Base-by-base conservation (phyloP, 2,797 vertebrate genomes). In the Myripristis murdjan region DNA sequence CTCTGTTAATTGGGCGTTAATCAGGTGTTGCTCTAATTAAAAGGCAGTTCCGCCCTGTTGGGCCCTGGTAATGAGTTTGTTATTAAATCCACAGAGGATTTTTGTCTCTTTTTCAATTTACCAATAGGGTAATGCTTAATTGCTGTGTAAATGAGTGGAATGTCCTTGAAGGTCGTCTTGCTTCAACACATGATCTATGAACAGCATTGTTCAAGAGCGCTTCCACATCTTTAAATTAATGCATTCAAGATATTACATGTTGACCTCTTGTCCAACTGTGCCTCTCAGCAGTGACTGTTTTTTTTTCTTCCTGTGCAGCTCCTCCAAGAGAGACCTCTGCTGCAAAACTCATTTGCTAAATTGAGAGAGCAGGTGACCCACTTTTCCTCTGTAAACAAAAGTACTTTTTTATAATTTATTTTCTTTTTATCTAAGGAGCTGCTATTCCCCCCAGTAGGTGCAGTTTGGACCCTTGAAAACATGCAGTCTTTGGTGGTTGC, bases 1-100 rank as follows among this genome's bases (percentile, higher is more conserved):
- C 82, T 91, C 80, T 89, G 90, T 90, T 94, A 95, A 95, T 94
- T 95, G 91, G 90, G 88, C 84, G 91, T 93, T 95, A 95, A 94
- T 95, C 93, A 93, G 92, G 91, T 93, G 91, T 91, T 92, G 92
- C 90, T 93, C 93, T 95, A 95, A 95, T 95, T 95, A 95, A 95
- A 94, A 93, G 91, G 87, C 92, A 92, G 92, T 94, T 95, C 89
- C 86, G 64, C 92, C 91, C 92, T 93, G 91, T 95, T 94, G 93
- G 92, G 87, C 71, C 77, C 87, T 84, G 84, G 79, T 95, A 94
- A 95, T 95, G 92, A 93, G 92, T 94, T 94, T 93, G 91, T 93
- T 94, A 95, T 94, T 95, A 93, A 94, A 95, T 92, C 92, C 90
- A 89, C 87, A 73, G 91, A 91, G 91, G 88, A 91, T 90, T 93